Conservation (phyloP, 2,888 invertebrate species). For the Gasteruption jaculator region DNA sequence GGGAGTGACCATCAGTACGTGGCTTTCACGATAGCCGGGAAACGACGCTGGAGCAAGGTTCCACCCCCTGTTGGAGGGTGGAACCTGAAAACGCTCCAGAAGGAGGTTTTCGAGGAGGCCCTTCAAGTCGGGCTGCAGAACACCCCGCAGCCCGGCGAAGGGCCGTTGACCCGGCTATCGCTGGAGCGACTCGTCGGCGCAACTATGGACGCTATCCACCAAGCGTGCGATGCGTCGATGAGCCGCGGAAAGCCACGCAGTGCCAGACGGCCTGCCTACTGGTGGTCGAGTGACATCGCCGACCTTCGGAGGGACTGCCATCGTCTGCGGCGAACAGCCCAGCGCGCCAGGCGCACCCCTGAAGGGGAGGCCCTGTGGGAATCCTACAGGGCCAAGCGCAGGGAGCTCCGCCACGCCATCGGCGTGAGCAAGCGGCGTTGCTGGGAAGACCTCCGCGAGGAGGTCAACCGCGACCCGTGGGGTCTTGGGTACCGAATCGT, state of each 20-base stretch:
- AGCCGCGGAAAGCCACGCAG: constrained; percentile 4
- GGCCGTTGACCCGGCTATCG: too few species aligned
- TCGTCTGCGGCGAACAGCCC: constrained; percentile 13
- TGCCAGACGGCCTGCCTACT: constrained; percentile 20
- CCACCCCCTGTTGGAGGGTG: too few species aligned
- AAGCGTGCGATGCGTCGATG: constrained; percentile 21
- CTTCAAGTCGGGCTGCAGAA: too few species aligned
- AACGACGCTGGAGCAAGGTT: too few species aligned
- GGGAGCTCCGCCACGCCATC: constrained; percentile 11
- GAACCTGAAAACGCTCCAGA: too few species aligned
- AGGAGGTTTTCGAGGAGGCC: too few species aligned
- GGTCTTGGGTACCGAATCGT: constrained; percentile 27
- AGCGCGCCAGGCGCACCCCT: constrained; percentile 11
- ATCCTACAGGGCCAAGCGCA: constrained; percentile 12
- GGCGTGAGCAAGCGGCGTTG: constrained; percentile 17
- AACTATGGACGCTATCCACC: constrained; percentile 9
- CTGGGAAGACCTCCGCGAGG: constrained; percentile 24
- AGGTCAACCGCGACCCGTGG: constrained; percentile 26
- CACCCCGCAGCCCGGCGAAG: too few species aligned
- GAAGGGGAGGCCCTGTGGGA: not conserved
- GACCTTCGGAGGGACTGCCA: constrained; percentile 21
- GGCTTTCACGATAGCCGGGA: too few species aligned
- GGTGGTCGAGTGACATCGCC: constrained; percentile 28
- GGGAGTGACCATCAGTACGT: too few species aligned
- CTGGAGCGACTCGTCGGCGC: not conserved